These are phyloP conservation scores for Lacanobia oleracea DNA, from an alignment of 2,888 invertebrate genomes.

Conservation along the genomic window DNA sequence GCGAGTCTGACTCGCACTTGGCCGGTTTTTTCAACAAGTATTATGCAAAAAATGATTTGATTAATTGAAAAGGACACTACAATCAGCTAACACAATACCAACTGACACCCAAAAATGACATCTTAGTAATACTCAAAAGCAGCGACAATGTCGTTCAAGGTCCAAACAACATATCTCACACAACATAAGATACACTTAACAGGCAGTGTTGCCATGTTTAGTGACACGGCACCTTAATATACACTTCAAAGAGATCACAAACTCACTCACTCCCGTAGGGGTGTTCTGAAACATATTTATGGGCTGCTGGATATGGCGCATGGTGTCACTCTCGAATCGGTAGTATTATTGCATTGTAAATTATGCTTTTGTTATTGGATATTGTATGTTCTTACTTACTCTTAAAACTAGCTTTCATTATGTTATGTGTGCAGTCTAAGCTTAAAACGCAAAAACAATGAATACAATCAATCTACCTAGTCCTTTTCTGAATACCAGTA, in stretches of 20 bases:
- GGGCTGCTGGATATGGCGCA: conserved; percentile 4
- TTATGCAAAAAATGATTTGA: no score
- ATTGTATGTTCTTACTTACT: background rate
- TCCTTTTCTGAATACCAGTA: no score
- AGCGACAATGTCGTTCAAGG: conserved; percentile 17
- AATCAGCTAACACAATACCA: background rate
- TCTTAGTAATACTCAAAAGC: conserved; percentile 13
- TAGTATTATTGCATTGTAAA: conserved; percentile 36
- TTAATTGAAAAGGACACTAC: no score
- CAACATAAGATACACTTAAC: conserved; percentile 47
- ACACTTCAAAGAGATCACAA: conserved; percentile 71
- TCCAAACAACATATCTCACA: conserved; percentile 52
- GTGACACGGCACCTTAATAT: conserved; percentile 69
- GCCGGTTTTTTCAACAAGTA: no score
- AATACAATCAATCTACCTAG: no score
- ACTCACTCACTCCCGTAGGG: conserved; percentile 53
- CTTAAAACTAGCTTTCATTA: no score
- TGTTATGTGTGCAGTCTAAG: no score
- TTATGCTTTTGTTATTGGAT: background rate
- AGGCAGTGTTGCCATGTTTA: conserved; percentile 54
- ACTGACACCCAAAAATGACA: background rate
- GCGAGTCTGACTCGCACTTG: no score
- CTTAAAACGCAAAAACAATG: no score
- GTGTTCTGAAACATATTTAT: conserved; percentile 53
- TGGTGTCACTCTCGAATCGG: conserved; percentile 26